Base-by-base conservation (phyloP, 1,140 invertebrate genomes). In the Rhyzopertha dominica region DNA sequence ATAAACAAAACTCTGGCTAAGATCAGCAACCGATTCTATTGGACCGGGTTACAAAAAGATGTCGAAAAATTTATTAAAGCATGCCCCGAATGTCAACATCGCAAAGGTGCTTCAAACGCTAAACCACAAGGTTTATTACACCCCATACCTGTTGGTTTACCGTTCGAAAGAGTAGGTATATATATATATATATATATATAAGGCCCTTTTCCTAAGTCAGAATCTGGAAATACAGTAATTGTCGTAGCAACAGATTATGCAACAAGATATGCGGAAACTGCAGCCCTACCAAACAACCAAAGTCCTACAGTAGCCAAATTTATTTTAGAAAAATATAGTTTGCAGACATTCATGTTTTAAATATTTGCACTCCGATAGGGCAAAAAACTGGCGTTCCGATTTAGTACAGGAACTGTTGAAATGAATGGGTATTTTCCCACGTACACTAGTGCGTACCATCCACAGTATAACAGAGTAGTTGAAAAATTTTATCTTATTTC, bases 401-500 rank as follows among this genome's bases (percentile, higher is more conserved):
- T 18, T 59, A 13, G 43, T 59, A 7, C 28, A 18, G 9, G 36
- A 51, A 29, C 32, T 59, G 12, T 25, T 55, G 8, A 18, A 40
- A 36, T 31, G 14, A 20, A 51, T 54, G 54, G 54, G 51, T 19
- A 50, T 35, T 5, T 41, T 22, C 5, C 39, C 25, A 8, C 19
- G 16, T 58, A 50, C 24, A 66, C 61, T 1, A 66, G 58, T n/a
- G 32, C 53, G 1, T 67, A 65, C 35, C 62, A 61, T 47, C 61
- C 62, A 34, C 28, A 54, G 13, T 44, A 32, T n/a, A 66, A 66
- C 38, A 61, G 58, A 5, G 18, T 57, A 18, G 51, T 62, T 4
- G 63, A 62, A 48, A 17, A 63, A 5, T 56, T 56, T 16, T 67
- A 71, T 40, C 30, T 35, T 41, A 58, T 49, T 8, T 26, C 55